These are phyloP conservation scores for Lates calcarifer DNA, from an alignment of 2,113 vertebrate genomes.

Conservation along the genomic window DNA sequence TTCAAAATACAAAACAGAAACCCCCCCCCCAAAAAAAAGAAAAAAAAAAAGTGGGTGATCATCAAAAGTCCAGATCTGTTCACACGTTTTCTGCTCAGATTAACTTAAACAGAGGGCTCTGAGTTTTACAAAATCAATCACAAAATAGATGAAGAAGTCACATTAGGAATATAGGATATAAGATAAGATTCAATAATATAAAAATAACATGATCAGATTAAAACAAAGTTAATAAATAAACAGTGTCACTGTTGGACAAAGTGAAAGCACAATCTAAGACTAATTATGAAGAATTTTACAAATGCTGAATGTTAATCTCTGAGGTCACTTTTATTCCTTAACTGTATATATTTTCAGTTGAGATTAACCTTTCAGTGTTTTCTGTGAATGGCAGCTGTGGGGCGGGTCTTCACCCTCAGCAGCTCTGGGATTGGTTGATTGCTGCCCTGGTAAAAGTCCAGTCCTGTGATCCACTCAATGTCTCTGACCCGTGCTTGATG, in stretches of 20 bases:
- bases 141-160: not conserved
- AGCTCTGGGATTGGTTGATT: slow-evolving; percentile 79
- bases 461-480: slow-evolving; percentile 83
- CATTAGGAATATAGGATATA: not conserved
- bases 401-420: slow-evolving; percentile 82
- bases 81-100: no score
- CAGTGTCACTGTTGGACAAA: not conserved
- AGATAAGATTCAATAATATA: not conserved
- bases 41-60: no score
- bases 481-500: slow-evolving; percentile 84
- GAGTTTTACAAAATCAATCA: not conserved
- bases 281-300: not conserved
- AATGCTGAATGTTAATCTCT: no score
- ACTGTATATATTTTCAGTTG: not conserved
- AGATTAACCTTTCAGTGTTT: slow-evolving; percentile 34
- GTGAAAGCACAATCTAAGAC: not conserved
- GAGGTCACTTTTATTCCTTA: not conserved
- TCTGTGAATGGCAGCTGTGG: slow-evolving; percentile 79
- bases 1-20: no score
- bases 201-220: not conserved
- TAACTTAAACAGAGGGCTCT: no score
- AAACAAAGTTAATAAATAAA: slow-evolving; percentile 26
- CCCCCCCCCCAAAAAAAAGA: no score
- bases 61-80: no score
- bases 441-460: slow-evolving; percentile 84